Evolutionary conservation across 2,797 vertebrate species (phyloP), one percentile per base, ranked within the genome.

Genomic region (Mycteria americana): DNA sequence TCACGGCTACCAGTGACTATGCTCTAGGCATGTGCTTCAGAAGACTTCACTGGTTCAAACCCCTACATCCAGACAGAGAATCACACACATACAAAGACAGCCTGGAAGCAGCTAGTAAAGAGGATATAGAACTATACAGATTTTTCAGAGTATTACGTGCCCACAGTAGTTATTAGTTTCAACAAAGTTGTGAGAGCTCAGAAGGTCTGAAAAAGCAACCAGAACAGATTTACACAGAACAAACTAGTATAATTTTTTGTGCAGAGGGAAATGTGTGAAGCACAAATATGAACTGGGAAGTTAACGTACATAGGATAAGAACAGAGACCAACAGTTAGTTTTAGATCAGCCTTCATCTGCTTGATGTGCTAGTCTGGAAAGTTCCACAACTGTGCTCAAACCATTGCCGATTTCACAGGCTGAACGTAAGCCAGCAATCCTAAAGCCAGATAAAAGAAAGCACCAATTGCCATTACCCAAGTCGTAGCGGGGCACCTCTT

Each of bases 401-500:
- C 1, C 0, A 4, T 6, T 51, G 51, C 3, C 2, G 54, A 43
- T 59, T 35, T 21, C 60, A 13, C 25, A 35, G 56, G 31, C 2
- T 48, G n/a, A 62, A 28, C 15, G 1, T 5, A 14, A 87, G 15
- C 5, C 86, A 73, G 22, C 35, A 45, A 35, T 3, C 19, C 70
- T 53, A 41, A 83, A 77, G 33, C n/a, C 18, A 19, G 54, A 33
- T 13, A 56, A 33, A 56, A 56, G 54, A 56, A 86, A 77, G 30
- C n/a, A 39, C 6, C 21, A n/a, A 35, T 0, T 56, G 80, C 30
- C 96, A 97, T 98, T 97, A 99, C 99, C 99, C 99, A 9, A 99
- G 98, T 93, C 99, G 98, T 28, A 99, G 98, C 0, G 99, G 99
- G 53, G 99, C 97, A 18, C 96, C 98, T 95, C 99, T 98, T 96